Evolutionary conservation across 2,888 invertebrate genomes (phyloP), one percentile per base, ranked within the genome.

Genomic region (Euplexia lucipara): DNA sequence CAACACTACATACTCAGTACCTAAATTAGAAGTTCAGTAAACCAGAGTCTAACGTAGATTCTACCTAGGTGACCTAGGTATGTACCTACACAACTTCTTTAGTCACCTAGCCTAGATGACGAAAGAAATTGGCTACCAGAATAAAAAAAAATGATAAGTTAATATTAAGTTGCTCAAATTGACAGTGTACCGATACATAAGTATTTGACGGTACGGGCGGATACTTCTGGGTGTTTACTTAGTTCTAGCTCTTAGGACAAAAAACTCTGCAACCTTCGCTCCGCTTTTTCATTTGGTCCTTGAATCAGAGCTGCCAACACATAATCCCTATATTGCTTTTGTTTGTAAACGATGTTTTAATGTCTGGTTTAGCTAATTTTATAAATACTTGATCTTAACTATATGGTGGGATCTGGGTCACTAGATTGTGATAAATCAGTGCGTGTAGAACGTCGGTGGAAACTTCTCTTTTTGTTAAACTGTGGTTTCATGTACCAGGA

Each of bases 401-500:
- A 86, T 44, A 75, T 74, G 47, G 79, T 81, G 39, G 86, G 84
- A 63, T 90, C 88, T 8, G 85, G 44, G 14, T 58, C 57, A 68
- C 42, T 86, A 57, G 82, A 87, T 60, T 83, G 75, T 47, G 91
- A 90, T 52, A 86, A 75, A 54, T 83, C 61, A 70, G 88, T 92
- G 70, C 88, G 91, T 3, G 92, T 90, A 8, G 95, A 90, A 61
- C 88, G 91, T 57, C 94, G 90, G 48, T 92, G 88, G 51, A 96
- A 95, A 81, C 93, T 92, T 83, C 87, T 93, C 82, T 91, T 92
- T 83, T 95, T 96, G 41, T 90, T 83, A 82, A 96, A 96, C 70
- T 92, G 91, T 3, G 96, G 96, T 71, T 95, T 95, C 1, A 92
- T 87, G 75, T 94, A 95, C 96, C 96, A 96, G 1, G 95, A 95